These are phyloP conservation scores for Yponomeuta sedellus DNA, from an alignment of 2,888 invertebrate species.

Conservation along the genomic window DNA sequence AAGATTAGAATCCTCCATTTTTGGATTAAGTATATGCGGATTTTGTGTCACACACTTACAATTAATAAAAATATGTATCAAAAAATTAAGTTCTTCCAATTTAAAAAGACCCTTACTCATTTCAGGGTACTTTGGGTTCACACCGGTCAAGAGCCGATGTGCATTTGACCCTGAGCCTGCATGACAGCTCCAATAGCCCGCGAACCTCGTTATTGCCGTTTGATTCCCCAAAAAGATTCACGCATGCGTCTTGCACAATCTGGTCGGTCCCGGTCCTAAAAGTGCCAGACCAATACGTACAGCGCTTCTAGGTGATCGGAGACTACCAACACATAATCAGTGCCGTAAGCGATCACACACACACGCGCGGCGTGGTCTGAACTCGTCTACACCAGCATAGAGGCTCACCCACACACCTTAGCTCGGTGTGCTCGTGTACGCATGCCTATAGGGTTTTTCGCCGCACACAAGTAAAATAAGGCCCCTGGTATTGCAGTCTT, in stretches of 20 bases:
- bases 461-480: constrained; percentile 42
- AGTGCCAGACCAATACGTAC: constrained; percentile 38
- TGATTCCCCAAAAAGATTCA: neutral
- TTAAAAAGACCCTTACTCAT: too few relatives aligned
- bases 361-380: constrained; percentile 33
- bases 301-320: constrained; percentile 44
- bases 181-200: neutral
- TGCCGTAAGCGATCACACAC: constrained; percentile 30
- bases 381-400: constrained; percentile 45
- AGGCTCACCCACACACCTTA: constrained; percentile 43
- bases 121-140: too few relatives aligned
- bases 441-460: constrained; percentile 30
- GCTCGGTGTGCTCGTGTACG: constrained; percentile 21
- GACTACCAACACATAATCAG: constrained; percentile 34
- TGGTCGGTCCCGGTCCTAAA: neutral
- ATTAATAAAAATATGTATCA: too few relatives aligned
- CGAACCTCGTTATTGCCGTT: neutral
- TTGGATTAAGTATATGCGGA: too few relatives aligned
- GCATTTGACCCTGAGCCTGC: neutral
- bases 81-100: too few relatives aligned
- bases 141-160: too few relatives aligned
- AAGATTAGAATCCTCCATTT: too few relatives aligned
- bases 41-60: too few relatives aligned
- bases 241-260: neutral
- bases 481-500: constrained; percentile 53